Conservation (phyloP, 2,797 vertebrate species). For the Synanceia verrucosa region DNA sequence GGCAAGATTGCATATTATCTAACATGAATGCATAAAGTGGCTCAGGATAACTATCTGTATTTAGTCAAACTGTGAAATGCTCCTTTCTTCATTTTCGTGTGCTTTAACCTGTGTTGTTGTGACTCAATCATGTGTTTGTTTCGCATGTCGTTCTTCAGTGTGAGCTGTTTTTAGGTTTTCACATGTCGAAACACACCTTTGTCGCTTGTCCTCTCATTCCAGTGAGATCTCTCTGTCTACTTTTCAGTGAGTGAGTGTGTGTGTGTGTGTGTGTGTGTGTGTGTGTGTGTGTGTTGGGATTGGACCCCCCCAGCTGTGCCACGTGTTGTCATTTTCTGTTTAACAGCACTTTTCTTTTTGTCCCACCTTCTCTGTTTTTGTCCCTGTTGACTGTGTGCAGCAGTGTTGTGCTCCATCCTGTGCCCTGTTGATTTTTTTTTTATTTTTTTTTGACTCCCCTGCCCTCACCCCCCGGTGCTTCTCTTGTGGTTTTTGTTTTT, state of each 20-base stretch:
- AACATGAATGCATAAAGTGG: conserved; percentile 14
- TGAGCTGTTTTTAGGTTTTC: conserved; percentile 13
- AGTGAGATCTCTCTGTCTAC: conserved; percentile 61
- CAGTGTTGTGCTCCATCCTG: conserved; percentile 51
- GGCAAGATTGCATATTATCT: not conserved
- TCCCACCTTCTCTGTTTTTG: conserved; percentile 54
- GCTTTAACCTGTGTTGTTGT: conserved; percentile 23
- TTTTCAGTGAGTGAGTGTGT: conserved; percentile 9
- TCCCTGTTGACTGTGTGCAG: conserved; percentile 51
- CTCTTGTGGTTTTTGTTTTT: conserved; percentile 79
- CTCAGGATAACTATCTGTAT: conserved; percentile 3
- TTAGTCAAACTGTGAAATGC: conserved; percentile 34
- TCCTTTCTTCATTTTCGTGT: conserved; percentile 19
- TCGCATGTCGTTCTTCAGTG: conserved; percentile 32
- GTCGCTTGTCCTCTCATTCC: conserved; percentile 51
- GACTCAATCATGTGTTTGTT: conserved; percentile 19
- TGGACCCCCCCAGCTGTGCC: conserved; percentile 33
- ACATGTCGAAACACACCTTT: conserved; percentile 29
- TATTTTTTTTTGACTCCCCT: conserved; percentile 50
- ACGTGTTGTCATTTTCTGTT: conserved; percentile 69
- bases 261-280: conserved; percentile 8
- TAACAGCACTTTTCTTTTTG: conserved; percentile 71
- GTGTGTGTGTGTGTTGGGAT: conserved; percentile 7
- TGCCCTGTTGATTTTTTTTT: conserved; percentile 54
- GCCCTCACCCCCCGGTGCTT: conserved; percentile 68